Evolutionary conservation across 1,140 invertebrate genomes (phyloP), one percentile per base, ranked within the genome.

Genomic region (Pentalonia nigronervosa): DNA sequence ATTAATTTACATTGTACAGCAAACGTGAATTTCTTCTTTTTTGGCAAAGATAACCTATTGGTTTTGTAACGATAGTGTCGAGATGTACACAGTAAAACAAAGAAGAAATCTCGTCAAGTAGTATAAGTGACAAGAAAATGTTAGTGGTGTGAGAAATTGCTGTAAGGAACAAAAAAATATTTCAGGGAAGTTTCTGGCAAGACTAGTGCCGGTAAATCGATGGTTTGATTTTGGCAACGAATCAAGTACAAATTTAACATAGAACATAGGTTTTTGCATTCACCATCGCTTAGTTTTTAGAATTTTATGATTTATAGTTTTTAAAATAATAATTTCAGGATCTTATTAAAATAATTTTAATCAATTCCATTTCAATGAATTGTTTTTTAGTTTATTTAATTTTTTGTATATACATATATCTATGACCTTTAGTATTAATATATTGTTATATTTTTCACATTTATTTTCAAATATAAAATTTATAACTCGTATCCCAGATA

Each of bases 121-220:
- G 25, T 41, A 60, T 34, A 41, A 30, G 11, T 56, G 50, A 90
- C 88, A 30, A 56, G 50, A 56, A 60, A 36, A 41, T 41, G 34
- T 90, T 53, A 53, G 50, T 30, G n/a, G 34, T 30, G 21, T 90
- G n/a, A 90, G 23, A 90, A 88, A 88, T n/a, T 7, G 20, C 30
- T n/a, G n/a, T 48, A 50, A 90, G 56, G 34, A 34, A 90, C 36
- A n/a, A 56, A 14, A 90, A 90, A 90, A 90, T 90, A 90, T 56
- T 56, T 90, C 34, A 20, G 25, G 21, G 25, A 60, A 90, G 14
- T 56, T 90, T 8, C 50, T 90, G 88, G 88, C 88, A 90, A 53
- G 23, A 41, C 50, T 9, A 14, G 25, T 11, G 34, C 34, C n/a
- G 50, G 88, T 53, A 89, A 36, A 90, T 90, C 88, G 88, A 90